Conservation (phyloP, 64 coral and sea anemone genomes). For the Porites australiensis region DNA sequence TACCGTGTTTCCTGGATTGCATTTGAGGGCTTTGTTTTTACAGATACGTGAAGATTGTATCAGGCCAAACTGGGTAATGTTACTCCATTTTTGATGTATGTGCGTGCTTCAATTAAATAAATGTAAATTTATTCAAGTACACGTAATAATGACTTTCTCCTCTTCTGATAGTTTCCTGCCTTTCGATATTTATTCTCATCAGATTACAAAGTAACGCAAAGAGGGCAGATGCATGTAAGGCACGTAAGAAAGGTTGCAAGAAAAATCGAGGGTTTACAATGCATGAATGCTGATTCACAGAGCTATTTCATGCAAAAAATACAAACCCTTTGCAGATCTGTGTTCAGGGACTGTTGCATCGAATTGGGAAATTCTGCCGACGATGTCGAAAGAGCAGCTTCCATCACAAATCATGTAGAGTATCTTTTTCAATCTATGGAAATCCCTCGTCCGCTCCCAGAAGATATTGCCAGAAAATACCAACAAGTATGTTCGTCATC, state of each 20-base stretch:
- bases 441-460: not conserved
- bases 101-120: too few relatives aligned
- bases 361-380: not conserved
- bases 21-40: too few relatives aligned
- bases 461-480: not conserved
- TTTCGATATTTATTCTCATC: not conserved
- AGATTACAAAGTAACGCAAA: conserved; percentile 24
- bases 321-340: not conserved
- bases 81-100: too few relatives aligned
- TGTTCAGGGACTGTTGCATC: conserved; percentile 45
- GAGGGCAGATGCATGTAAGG: conserved; percentile 16
- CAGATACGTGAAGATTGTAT: too few relatives aligned
- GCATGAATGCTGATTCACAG: not conserved
- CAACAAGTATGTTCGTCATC: conserved; percentile 4
- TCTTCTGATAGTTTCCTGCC: not conserved
- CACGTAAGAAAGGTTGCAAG: conserved; percentile 18
- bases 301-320: conserved; percentile 16
- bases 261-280: not conserved
- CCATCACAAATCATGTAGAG: not conserved
- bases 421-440: not conserved
- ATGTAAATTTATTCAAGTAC: too few relatives aligned
- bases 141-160: not conserved
- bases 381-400: not conserved
- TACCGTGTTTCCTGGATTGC: too few relatives aligned
- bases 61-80: too few relatives aligned